Conservation (phyloP, 2,888 invertebrate species). For the Drosophila acutilabella region DNA sequence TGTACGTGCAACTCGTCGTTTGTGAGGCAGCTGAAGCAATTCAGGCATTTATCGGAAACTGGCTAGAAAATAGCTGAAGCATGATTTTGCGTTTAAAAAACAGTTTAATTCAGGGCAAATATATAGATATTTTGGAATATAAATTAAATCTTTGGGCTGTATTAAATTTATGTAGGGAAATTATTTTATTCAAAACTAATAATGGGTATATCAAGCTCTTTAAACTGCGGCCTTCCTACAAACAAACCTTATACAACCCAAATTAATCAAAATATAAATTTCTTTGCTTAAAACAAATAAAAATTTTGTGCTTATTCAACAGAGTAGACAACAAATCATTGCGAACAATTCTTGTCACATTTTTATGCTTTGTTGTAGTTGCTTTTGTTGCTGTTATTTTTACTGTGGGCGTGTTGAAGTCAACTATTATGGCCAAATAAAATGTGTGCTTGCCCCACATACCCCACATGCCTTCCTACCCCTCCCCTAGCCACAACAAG, state of each 20-base stretch:
- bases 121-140: too few species aligned
- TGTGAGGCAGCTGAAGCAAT: conserved; percentile 22
- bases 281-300: neutral
- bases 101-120: too few species aligned
- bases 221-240: too few species aligned
- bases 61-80: too few species aligned
- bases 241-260: too few species aligned
- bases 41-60: conserved; percentile 4
- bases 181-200: too few species aligned
- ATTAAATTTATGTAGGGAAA: too few species aligned
- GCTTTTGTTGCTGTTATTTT: conserved; percentile 7
- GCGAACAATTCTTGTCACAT: conserved; percentile 63
- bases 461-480: neutral
- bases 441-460: conserved; percentile 41
- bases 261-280: too few species aligned
- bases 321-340: conserved; percentile 39
- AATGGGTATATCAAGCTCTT: too few species aligned
- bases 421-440: conserved; percentile 69
- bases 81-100: too few species aligned
- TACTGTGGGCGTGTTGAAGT: conserved; percentile 68
- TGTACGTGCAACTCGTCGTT: conserved; percentile 29
- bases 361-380: conserved; percentile 18
- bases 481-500: conserved; percentile 48
- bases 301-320: neutral
- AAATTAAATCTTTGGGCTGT: too few species aligned